These are phyloP conservation scores for Xenopus petersii DNA, from an alignment of 2,797 vertebrate genomes.

Conservation along the genomic window DNA sequence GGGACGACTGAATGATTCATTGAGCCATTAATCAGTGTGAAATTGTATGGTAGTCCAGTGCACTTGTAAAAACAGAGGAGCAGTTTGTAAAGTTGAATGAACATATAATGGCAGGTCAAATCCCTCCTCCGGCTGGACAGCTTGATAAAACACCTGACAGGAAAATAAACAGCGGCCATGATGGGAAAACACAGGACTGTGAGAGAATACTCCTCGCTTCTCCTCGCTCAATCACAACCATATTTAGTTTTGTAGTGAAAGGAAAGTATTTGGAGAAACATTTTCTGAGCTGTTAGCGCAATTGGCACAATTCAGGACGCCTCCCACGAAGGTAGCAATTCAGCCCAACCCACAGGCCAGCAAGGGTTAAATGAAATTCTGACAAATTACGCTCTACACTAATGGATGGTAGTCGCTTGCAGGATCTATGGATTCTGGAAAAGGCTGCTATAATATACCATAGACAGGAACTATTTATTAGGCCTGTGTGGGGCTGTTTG, in stretches of 20 bases:
- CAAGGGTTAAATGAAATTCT: too few relatives aligned
- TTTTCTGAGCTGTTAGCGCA: not conserved
- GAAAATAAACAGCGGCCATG: slow-evolving; percentile 50
- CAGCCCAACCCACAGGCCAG: too few relatives aligned
- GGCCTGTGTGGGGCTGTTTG: too few relatives aligned
- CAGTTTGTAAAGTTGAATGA: slow-evolving; percentile 39
- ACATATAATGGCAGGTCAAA: slow-evolving; percentile 51
- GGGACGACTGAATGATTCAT: slow-evolving; percentile 57
- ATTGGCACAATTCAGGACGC: not conserved
- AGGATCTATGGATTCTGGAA: too few relatives aligned
- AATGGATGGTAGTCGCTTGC: too few relatives aligned
- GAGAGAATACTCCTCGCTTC: slow-evolving; percentile 26
- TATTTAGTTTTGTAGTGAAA: not conserved
- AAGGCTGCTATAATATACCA: too few relatives aligned
- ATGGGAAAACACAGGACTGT: slow-evolving; percentile 20
- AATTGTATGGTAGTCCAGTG: slow-evolving; percentile 44
- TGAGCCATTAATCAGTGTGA: slow-evolving; percentile 59
- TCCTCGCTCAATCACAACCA: not conserved
- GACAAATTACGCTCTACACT: too few relatives aligned
- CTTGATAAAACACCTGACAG: slow-evolving; percentile 53
- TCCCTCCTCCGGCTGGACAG: slow-evolving; percentile 43
- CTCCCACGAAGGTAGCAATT: too few relatives aligned
- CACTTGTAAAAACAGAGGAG: slow-evolving; percentile 71
- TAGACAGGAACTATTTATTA: too few relatives aligned
- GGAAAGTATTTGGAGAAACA: not conserved